A percentile compares a stretch with the other conserved stretches of the same genome.
phyloP scores from a whole-genome alignment of 1,140 invertebrate species.

The Matsumurasca onukii region DNA sequence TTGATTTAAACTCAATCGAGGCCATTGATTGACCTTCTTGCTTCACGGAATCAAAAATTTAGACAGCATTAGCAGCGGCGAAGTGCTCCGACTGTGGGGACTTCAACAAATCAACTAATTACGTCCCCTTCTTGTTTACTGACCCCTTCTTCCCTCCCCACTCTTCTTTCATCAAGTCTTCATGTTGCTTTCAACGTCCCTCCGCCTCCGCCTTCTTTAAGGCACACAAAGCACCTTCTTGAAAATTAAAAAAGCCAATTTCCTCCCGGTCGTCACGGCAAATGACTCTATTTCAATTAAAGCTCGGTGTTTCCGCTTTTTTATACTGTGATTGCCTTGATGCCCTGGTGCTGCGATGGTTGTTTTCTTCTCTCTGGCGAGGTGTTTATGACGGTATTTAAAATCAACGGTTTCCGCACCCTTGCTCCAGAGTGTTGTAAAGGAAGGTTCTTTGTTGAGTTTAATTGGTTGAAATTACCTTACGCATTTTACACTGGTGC shows the following conservation, averaged over 20 bases:
- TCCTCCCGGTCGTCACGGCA: background rate
- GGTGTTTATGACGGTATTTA: too few species aligned
- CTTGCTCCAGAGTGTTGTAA: too few species aligned
- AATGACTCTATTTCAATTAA: constrained; percentile 23
- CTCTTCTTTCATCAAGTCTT: constrained; percentile 22
- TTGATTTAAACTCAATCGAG: constrained; percentile 28
- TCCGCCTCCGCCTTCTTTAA: background rate
- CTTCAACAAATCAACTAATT: constrained; percentile 40
- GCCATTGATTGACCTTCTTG: constrained; percentile 25
- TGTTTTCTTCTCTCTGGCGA: too few species aligned
- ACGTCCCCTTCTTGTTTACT: constrained; percentile 26
- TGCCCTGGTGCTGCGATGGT: too few species aligned
- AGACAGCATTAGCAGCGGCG: constrained; percentile 37
- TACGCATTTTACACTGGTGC: too few species aligned
- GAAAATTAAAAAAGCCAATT: constrained; percentile 26
- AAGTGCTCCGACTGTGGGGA: constrained; percentile 25
- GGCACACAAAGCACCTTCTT: constrained; percentile 17
- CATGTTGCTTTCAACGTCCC: constrained; percentile 23
- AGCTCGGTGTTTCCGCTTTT: background rate
- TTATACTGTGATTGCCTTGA: background rate
- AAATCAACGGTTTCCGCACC: too few species aligned
- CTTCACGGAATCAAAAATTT: constrained; percentile 38
- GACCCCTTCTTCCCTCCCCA: constrained; percentile 4
- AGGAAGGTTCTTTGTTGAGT: too few species aligned
- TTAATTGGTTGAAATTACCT: too few species aligned